Base-by-base conservation (phyloP, 2,888 invertebrate genomes). In the Pterobdella sp. region DNA sequence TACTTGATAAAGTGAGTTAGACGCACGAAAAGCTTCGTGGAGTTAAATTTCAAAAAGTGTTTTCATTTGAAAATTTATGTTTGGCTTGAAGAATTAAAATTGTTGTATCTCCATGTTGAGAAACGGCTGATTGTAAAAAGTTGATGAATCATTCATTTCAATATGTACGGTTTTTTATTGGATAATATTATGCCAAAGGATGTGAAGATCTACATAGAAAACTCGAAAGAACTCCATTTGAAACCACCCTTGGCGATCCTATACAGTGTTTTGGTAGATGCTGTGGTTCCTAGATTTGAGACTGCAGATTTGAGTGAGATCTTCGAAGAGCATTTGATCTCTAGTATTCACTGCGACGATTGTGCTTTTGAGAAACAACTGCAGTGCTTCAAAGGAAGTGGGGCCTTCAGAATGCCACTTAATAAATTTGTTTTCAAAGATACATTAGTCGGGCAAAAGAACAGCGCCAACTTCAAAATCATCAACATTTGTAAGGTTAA, bases 251-350 rank as follows among this genome's bases (percentile, higher is more conserved):
- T 14, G 10, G 84, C 84, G 31, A 80, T 84, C 37, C 80, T 81
- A 0, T 84, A 84, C 78, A 79, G 79, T 66, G 79, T 84, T 67
- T 76, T 82, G 29, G 82, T 81, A 52, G 84, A 84, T 75, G 81
- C 81, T 3, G 83, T 83, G 75, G 78, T 82, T 22, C 84, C 84
- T 2, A 78, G 80, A 66, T 82, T 84, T 76, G 80, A 81, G 75
- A 78, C 79, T 1, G 80, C 81, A 60, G 81, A 83, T 69, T 76
- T 82, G 49, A 81, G 81, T 36, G 77, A 80, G 31, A 83, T 84
- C 72, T 84, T 84, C 78, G 84, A 84, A 77, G 84, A 84, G 78
- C 84, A 84, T 75, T 78, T 82, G 67, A 79, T 84, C 71, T 82
- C 81, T 75, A 81, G 81, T 75, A 83, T 81, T 75, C 60, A 56